These are phyloP conservation scores for Teinopalpus imperialis DNA, from an alignment of 2,888 invertebrate species.

Conservation along the genomic window DNA sequence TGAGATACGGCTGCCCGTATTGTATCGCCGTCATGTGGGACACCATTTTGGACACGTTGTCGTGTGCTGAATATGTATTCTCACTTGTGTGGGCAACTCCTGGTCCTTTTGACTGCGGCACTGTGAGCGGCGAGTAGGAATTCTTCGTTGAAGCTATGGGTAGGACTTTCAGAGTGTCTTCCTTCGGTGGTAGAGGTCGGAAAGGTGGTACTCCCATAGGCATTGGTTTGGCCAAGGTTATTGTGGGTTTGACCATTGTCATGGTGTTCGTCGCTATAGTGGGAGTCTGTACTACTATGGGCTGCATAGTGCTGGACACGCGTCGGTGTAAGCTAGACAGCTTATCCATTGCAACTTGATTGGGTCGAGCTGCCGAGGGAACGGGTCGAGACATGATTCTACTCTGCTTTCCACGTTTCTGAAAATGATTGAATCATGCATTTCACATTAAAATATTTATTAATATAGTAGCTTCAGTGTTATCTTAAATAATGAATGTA, in stretches of 20 bases:
- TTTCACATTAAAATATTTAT: no score
- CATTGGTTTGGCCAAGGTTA: slow-evolving; percentile 78
- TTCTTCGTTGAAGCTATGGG: slow-evolving; percentile 67
- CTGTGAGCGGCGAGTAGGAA: slow-evolving; percentile 58
- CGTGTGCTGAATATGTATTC: slow-evolving; percentile 63
- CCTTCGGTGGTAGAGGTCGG: slow-evolving; percentile 87
- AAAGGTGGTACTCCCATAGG: slow-evolving; percentile 88
- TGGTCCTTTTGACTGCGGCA: slow-evolving; percentile 64
- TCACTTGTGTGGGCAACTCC: slow-evolving; percentile 71
- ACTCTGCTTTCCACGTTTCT: slow-evolving; percentile 78
- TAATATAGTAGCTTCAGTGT: no score
- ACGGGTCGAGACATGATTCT: slow-evolving; percentile 72
- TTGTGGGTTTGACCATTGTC: slow-evolving; percentile 42
- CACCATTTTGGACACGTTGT: slow-evolving; percentile 71
- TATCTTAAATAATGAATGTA: no score
- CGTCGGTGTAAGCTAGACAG: slow-evolving; percentile 57
- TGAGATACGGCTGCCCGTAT: slow-evolving; percentile 48
- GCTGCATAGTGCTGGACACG: slow-evolving; percentile 62
- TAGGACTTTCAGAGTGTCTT: slow-evolving; percentile 78
- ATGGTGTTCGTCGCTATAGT: slow-evolving; percentile 44
- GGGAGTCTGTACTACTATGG: slow-evolving; percentile 59
- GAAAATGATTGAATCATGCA: slow-evolving; percentile 38
- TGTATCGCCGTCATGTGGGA: slow-evolving; percentile 73
- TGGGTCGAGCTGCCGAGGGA: slow-evolving; percentile 53
- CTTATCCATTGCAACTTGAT: slow-evolving; percentile 66